A percentile compares a stretch with the other conserved stretches of the same genome.
Evolutionary conservation across 2,888 invertebrate species (phyloP).

Genomic region (Drosophila recens): DNA sequence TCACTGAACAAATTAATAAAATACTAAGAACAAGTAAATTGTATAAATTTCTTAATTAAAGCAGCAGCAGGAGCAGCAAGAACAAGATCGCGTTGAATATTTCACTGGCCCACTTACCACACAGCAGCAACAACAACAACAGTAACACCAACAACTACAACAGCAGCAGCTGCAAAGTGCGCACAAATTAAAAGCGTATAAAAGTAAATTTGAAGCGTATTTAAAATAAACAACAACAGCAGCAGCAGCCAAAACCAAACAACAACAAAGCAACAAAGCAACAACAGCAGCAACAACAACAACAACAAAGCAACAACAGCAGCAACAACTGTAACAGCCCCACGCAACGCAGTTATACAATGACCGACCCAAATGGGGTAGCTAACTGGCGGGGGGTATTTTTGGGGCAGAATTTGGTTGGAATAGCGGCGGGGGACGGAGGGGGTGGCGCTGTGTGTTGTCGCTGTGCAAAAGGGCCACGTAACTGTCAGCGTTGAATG

Average conservation of each 20-base stretch:
- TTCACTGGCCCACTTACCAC: constrained; percentile 24
- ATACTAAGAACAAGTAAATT: constrained; percentile 16
- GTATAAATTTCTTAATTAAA: constrained; percentile 61
- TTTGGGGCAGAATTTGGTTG: background rate
- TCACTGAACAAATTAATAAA: constrained; percentile 15
- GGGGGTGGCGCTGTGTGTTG: constrained; percentile 32
- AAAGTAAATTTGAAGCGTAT: constrained; percentile 80
- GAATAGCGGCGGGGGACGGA: background rate
- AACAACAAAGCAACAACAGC: constrained; percentile 3
- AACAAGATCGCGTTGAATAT: constrained; percentile 18
- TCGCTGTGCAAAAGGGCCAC: constrained; percentile 69
- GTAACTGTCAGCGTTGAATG: constrained; percentile 63
- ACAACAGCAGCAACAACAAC: constrained; percentile 18
- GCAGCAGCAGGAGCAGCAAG: constrained; percentile 27
- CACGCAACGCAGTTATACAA: constrained; percentile 49
- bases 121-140: constrained; percentile 11
- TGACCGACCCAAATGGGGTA: constrained; percentile 41
- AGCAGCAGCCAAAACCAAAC: constrained; percentile 16
- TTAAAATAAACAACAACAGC: constrained; percentile 59
- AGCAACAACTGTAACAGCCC: constrained; percentile 21
- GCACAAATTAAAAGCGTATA: constrained; percentile 77
- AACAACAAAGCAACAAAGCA: constrained; percentile 2
- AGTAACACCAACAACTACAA: constrained; percentile 6
- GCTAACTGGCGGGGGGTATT: background rate
- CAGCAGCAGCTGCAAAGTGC: constrained; percentile 31